Percentiles rank a stretch among this genome's conserved stretches.
These are phyloP conservation scores for Drosophila truncata DNA, from an alignment of 1,140 invertebrate genomes.

Conservation along the genomic window DNA sequence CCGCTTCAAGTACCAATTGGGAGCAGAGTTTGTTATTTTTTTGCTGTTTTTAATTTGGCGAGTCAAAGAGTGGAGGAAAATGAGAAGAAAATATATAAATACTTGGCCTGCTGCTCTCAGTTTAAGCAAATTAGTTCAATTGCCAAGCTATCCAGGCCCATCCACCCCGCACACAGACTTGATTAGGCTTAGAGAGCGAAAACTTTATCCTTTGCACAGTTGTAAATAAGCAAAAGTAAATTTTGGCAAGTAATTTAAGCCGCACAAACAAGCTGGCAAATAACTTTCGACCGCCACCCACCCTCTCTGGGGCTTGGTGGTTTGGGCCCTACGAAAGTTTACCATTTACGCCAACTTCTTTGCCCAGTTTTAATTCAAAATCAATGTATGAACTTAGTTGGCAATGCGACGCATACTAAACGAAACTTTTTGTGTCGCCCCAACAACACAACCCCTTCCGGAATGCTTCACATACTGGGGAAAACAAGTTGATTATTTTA, in stretches of 20 bases:
- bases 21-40: conserved; percentile 46
- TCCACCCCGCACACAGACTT: conserved; percentile 67
- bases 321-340: conserved; percentile 45
- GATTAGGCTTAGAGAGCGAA: conserved; percentile 79
- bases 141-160: conserved; percentile 54
- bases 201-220: conserved; percentile 83
- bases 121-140: conserved; percentile 83
- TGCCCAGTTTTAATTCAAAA: conserved; percentile 83
- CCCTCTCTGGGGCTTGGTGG: conserved; percentile 28
- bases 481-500: conserved; percentile 25
- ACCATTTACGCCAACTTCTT: conserved; percentile 75
- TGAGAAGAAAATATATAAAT: conserved; percentile 71
- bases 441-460: conserved; percentile 16
- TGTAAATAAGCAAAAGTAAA: conserved; percentile 84
- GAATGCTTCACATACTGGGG: conserved; percentile 10
- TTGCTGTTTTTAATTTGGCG: conserved; percentile 77
- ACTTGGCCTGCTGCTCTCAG: conserved; percentile 63
- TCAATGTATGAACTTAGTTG: conserved; percentile 84
- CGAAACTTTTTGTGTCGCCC: conserved; percentile 67
- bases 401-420: conserved; percentile 70
- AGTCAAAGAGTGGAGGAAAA: conserved; percentile 7
- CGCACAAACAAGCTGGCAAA: conserved; percentile 83
- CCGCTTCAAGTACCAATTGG: conserved; percentile 22
- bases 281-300: conserved; percentile 64
- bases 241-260: conserved; percentile 84